These are phyloP conservation scores for Tetragnatha versicolor DNA, from an alignment of 1,140 invertebrate genomes.

Conservation along the genomic window DNA sequence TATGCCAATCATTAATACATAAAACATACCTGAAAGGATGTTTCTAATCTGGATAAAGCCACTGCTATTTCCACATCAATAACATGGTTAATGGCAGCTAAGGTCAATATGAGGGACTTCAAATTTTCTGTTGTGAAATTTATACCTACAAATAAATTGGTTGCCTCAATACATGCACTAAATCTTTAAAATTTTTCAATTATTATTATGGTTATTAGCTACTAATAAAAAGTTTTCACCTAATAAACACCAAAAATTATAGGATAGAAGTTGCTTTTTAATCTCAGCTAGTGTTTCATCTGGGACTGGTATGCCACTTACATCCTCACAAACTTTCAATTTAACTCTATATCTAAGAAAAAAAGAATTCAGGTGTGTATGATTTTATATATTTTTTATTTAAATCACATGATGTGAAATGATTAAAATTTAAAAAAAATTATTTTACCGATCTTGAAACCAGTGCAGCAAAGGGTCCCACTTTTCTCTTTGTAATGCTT, in stretches of 20 bases:
- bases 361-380: conserved; percentile 24
- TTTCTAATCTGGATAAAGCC: conserved; percentile 44
- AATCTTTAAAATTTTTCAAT: background rate
- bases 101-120: conserved; percentile 50
- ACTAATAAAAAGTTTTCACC: conserved; percentile 68
- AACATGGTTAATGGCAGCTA: conserved; percentile 37
- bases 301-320: conserved; percentile 73
- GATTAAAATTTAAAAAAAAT: background rate
- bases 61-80: conserved; percentile 46
- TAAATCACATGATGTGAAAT: background rate
- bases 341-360: conserved; percentile 75
- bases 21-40: conserved; percentile 41
- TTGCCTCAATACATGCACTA: background rate
- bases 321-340: conserved; percentile 74
- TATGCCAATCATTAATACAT: too few species aligned
- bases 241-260: conserved; percentile 78
- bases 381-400: too few species aligned
- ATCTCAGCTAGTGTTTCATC: conserved; percentile 74
- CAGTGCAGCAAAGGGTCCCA: conserved; percentile 90
- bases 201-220: background rate
- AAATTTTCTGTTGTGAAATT: conserved; percentile 47
- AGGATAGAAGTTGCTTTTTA: conserved; percentile 76
- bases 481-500: conserved; percentile 76
- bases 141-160: conserved; percentile 49
- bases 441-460: conserved; percentile 72